These are phyloP conservation scores for Sebastes minor DNA, from an alignment of 2,797 vertebrate genomes.

Conservation along the genomic window DNA sequence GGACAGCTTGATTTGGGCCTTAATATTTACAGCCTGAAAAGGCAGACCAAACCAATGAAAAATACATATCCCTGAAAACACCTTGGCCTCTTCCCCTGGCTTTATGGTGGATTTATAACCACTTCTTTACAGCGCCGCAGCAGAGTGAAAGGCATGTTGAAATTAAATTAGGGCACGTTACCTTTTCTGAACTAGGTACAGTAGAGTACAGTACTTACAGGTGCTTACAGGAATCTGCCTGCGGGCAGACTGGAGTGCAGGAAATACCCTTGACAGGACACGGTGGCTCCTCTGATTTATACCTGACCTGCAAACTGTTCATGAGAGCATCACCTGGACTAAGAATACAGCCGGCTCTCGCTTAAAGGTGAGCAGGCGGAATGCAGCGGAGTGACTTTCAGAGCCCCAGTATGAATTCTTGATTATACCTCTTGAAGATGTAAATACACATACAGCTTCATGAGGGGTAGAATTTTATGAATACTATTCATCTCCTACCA, in stretches of 20 bases:
- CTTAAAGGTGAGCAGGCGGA: background rate
- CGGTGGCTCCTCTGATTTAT: conserved; percentile 32
- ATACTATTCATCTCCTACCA: background rate
- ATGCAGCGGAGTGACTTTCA: conserved; percentile 1
- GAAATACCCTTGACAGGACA: conserved; percentile 37
- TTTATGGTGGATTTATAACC: conserved; percentile 72
- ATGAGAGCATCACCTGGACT: conserved; percentile 17
- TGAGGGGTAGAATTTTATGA: background rate
- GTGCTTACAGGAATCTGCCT: conserved; percentile 45
- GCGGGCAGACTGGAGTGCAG: conserved; percentile 45
- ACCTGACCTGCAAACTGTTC: conserved; percentile 31
- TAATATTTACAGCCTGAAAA: conserved; percentile 62
- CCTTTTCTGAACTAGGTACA: conserved; percentile 51
- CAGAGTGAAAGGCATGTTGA: conserved; percentile 62
- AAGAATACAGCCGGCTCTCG: background rate
- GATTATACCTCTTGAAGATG: background rate
- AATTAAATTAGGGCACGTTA: conserved; percentile 54
- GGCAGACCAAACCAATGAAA: conserved; percentile 66
- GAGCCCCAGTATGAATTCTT: conserved; percentile 4
- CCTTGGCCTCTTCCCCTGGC: conserved; percentile 54
- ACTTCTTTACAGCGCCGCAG: conserved; percentile 45
- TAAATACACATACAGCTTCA: background rate
- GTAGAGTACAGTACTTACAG: conserved; percentile 25
- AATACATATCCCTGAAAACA: conserved; percentile 74
- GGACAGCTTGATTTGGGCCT: conserved; percentile 55